phyloP scores from a whole-genome alignment of 2,797 vertebrate species.

The Arnoldichthys spilopterus region DNA sequence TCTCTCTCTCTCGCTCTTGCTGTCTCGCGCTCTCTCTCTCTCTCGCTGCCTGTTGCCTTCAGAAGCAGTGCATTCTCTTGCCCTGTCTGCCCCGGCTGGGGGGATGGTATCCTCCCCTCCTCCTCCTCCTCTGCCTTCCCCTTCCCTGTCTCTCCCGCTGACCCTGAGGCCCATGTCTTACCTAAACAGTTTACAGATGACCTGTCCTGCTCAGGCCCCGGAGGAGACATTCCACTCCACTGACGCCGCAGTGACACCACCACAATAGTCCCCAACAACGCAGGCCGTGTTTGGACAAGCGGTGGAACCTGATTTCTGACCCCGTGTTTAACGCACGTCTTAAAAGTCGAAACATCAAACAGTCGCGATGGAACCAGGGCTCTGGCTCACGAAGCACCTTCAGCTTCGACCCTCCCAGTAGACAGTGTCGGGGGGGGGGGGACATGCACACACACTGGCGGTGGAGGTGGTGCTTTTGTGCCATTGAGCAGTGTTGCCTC shows the following conservation, averaged over 20 bases:
- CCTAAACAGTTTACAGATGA: conserved; percentile 42
- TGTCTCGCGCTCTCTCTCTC: no score
- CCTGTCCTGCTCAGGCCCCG: conserved; percentile 23
- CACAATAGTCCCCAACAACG: neutral
- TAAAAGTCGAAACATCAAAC: neutral
- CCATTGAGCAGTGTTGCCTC: no score
- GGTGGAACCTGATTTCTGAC: neutral
- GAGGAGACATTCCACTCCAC: conserved; percentile 53
- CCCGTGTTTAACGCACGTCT: neutral
- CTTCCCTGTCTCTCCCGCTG: conserved; percentile 1
- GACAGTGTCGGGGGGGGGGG: no score
- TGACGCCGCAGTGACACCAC: neutral
- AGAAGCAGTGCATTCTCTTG: neutral
- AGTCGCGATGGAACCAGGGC: no score
- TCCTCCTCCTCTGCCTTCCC: neutral
- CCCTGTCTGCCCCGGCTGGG: neutral
- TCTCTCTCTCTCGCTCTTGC: neutral
- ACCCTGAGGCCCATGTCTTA: conserved; percentile 27
- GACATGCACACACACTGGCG: no score
- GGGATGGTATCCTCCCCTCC: neutral
- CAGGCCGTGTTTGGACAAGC: neutral
- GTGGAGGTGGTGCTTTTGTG: no score
- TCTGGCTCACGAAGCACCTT: neutral
- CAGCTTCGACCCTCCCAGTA: neutral
- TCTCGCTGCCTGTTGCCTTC: neutral